phyloP scores from a whole-genome alignment of 2,888 invertebrate species.

The Rhyacophila evoluta region DNA sequence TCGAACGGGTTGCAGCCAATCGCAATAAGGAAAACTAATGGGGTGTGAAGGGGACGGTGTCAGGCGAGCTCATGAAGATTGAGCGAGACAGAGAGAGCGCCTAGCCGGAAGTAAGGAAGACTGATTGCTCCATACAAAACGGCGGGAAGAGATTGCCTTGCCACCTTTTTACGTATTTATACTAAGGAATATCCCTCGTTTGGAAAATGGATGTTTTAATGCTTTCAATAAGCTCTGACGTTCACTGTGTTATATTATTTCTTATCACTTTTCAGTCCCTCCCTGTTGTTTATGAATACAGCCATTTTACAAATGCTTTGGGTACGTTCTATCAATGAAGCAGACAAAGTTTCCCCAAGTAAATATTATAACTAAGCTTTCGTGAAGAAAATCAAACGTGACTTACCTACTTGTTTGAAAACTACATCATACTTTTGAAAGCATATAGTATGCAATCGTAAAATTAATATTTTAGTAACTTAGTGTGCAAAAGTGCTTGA shows the following conservation, averaged over 20 bases:
- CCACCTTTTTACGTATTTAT: slow-evolving; percentile 24
- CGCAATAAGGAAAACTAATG: slow-evolving; percentile 46
- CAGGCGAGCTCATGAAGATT: slow-evolving; percentile 46
- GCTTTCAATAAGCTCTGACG: slow-evolving; percentile 13
- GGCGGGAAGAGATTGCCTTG: slow-evolving; percentile 22
- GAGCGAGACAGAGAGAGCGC: slow-evolving; percentile 40
- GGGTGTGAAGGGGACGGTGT: slow-evolving; percentile 43
- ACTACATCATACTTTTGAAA: too few relatives aligned
- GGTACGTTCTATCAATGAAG: too few relatives aligned
- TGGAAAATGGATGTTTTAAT: slow-evolving; percentile 18
- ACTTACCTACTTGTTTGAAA: too few relatives aligned
- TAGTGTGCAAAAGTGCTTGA: too few relatives aligned
- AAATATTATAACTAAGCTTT: too few relatives aligned
- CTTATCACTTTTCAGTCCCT: not conserved
- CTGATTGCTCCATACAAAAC: slow-evolving; percentile 41
- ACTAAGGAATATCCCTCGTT: slow-evolving; percentile 14
- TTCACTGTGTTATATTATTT: not conserved
- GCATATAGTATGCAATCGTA: too few relatives aligned
- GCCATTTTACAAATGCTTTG: not conserved
- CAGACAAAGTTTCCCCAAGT: too few relatives aligned
- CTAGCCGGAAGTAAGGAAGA: slow-evolving; percentile 46
- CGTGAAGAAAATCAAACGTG: too few relatives aligned
- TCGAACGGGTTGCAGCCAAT: slow-evolving; percentile 1
- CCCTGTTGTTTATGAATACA: not conserved
- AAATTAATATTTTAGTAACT: too few relatives aligned